phyloP scores from a whole-genome alignment of 2,113 vertebrate genomes.

The Heptranchias perlo region DNA sequence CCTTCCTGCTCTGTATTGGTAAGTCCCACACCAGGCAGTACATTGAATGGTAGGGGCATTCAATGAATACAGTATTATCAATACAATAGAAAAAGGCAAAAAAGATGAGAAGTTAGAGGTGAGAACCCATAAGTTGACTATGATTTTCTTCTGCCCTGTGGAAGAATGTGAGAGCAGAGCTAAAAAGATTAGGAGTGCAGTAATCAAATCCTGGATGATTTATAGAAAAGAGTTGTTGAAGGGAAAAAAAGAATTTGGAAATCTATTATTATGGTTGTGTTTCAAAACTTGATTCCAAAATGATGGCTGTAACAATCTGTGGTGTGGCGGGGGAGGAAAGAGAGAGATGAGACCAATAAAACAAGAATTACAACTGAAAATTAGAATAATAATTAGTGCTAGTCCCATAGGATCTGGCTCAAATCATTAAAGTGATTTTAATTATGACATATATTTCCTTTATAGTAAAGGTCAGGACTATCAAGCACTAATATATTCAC shows the following conservation, averaged over 20 bases:
- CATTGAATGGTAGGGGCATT: neutral
- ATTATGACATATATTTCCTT: constrained; percentile 9
- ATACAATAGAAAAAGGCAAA: neutral
- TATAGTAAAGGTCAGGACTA: neutral
- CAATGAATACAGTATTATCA: neutral
- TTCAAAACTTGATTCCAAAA: neutral
- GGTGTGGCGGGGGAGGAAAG: neutral
- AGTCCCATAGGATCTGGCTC: neutral
- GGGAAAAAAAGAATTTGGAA: neutral
- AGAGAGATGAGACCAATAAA: neutral
- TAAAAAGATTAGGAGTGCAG: neutral
- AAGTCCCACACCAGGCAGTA: neutral
- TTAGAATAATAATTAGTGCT: constrained; percentile 3
- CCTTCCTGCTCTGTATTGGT: neutral
- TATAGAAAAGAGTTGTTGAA: neutral
- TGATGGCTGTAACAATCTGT: neutral
- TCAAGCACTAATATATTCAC: neutral
- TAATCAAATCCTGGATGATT: neutral
- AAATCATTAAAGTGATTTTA: constrained; percentile 28
- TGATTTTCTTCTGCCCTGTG: neutral
- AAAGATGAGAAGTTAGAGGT: neutral
- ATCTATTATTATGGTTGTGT: neutral
- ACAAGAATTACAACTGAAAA: neutral
- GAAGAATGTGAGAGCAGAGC: neutral
- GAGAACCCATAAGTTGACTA: neutral